phyloP scores from a whole-genome alignment of 2,113 vertebrate genomes.

The Coptodon rendalli region DNA sequence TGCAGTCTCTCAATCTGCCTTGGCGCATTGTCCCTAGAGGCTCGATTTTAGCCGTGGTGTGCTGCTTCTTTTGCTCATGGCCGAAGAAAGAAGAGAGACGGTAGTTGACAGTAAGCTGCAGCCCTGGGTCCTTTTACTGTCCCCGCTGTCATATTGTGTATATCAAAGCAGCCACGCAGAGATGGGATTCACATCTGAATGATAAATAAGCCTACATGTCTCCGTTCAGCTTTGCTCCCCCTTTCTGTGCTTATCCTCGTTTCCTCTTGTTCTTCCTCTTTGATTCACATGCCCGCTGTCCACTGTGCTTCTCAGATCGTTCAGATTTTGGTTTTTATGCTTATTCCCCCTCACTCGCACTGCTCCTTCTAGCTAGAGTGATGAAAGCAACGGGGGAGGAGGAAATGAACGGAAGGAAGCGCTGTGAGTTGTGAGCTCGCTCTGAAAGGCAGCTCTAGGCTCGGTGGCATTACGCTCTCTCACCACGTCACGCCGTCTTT shows the following conservation, averaged over 20 bases:
- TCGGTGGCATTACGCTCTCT: slow-evolving; percentile 25
- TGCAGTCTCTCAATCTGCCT: slow-evolving; percentile 23
- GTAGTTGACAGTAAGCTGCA: neutral
- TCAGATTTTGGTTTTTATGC: neutral
- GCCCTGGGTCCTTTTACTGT: neutral
- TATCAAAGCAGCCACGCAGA: neutral
- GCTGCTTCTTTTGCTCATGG: neutral
- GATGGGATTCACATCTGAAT: neutral
- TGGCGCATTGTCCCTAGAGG: slow-evolving; percentile 40
- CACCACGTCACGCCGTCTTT: slow-evolving; percentile 43
- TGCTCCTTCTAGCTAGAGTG: neutral
- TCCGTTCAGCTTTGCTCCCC: neutral
- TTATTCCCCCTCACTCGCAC: neutral
- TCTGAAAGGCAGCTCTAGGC: slow-evolving; percentile 29
- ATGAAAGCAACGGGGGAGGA: slow-evolving; percentile 15
- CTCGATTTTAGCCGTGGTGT: neutral
- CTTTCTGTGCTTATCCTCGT: neutral
- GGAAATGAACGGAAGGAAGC: neutral
- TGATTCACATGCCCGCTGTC: neutral
- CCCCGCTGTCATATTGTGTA: neutral
- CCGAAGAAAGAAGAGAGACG: neutral
- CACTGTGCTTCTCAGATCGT: neutral
- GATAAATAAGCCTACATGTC: neutral
- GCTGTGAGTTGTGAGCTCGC: neutral
- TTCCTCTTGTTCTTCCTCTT: neutral